Evolutionary conservation across 2,797 vertebrate species (phyloP), one percentile per base, ranked within the genome.

Genomic region (Parauchenoglanis punctatus): DNA sequence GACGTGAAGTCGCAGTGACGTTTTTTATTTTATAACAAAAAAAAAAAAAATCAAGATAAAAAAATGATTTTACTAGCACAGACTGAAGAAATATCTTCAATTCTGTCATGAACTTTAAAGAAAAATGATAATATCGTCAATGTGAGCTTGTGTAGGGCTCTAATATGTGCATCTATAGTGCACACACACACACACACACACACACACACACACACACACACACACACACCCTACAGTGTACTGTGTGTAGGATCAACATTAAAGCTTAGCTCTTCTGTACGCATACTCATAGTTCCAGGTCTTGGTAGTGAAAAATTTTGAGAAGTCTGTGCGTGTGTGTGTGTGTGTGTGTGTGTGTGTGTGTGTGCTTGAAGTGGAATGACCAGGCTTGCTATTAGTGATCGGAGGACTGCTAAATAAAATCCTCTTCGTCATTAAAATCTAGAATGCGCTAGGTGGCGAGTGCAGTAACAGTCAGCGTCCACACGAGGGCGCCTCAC

Each of bases 401-500:
- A 52, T 83, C 63, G 68, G 81, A 67, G 49, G 49, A 49, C 65
- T 65, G 40, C n/a, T 31, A 80, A 49, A 68, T 40, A 61, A 78
- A 54, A 72, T 73, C 63, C 78, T 81, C 77, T 35, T 81, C 70
- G 25, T 85, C 56, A 31, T 59, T 40, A 49, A 54, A n/a, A 44
- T 17, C 54, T n/a, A 80, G n/a, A 44, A 31, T 18, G 58, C 46
- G 44, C 59, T 25, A 13, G 20, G 1, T 35, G 7, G 65, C 58
- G 20, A 15, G 59, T 83, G 81, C 78, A 76, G 81, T 78, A 63
- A 58, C 20, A 77, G 75, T 65, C 17, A 18, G 84, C 11, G 49
- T 52, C 76, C 89, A 88, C 17, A 84, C n/a, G 82, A 61, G 87
- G 59, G 84, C 20, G 46, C 35, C 35, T n/a, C 25, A 70, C 28